Evolutionary conservation across 1,140 invertebrate species (phyloP).

Genomic region (Vanessa tameamea): DNA sequence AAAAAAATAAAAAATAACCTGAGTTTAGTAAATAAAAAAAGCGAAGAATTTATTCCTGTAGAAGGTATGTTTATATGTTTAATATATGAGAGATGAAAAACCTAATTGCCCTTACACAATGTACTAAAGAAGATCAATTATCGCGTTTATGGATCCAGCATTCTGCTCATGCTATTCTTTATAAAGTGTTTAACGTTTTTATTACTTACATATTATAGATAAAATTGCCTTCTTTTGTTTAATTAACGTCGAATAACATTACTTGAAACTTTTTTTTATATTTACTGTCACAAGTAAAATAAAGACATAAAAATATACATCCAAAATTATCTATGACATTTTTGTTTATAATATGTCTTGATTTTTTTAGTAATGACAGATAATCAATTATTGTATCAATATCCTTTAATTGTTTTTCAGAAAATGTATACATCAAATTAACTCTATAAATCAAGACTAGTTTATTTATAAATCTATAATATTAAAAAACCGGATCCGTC

Average conservation of each 20-base stretch:
- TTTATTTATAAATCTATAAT: too few species aligned
- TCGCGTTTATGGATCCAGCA: slow-evolving; percentile 11
- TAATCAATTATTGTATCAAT: too few species aligned
- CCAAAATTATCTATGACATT: neutral
- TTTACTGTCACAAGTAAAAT: neutral
- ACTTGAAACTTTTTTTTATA: neutral
- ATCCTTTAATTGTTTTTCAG: too few species aligned
- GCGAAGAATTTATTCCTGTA: slow-evolving; percentile 5
- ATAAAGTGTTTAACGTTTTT: slow-evolving; percentile 11
- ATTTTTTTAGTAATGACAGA: too few species aligned
- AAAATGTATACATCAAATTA: too few species aligned
- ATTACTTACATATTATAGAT: neutral
- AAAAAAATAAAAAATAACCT: neutral
- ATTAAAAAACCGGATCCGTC: too few species aligned
- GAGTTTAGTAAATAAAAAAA: neutral
- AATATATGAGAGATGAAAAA: slow-evolving; percentile 1
- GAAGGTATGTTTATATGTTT: neutral
- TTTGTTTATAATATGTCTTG: neutral
- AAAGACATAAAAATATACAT: too few species aligned
- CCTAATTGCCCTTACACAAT: slow-evolving; percentile 19
- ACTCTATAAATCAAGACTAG: too few species aligned
- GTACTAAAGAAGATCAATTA: slow-evolving; percentile 19
- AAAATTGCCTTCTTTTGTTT: neutral
- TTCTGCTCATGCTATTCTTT: slow-evolving; percentile 4
- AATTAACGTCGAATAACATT: neutral